Conservation (phyloP, 2,113 vertebrate species). For the Aix galericulata region DNA sequence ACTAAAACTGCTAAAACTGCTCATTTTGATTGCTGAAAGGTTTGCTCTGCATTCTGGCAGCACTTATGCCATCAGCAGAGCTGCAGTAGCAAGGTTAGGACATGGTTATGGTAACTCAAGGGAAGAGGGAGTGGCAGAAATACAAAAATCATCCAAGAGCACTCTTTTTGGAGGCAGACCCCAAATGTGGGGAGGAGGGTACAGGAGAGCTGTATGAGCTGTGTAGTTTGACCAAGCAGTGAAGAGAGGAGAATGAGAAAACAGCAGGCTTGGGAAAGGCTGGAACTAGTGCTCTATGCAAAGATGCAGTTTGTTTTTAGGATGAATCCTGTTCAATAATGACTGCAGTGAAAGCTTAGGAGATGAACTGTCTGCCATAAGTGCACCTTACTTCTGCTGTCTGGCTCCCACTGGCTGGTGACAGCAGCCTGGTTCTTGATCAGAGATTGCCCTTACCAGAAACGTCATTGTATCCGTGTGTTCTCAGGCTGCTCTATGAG, state of each 20-base stretch:
- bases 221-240: not conserved
- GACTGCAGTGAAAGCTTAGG: not conserved
- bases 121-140: not conserved
- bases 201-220: not conserved
- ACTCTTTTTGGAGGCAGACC: not conserved
- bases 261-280: not conserved
- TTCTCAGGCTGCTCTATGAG: not conserved
- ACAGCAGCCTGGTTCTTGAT: not conserved
- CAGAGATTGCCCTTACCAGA: not conserved
- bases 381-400: not conserved
- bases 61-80: not conserved
- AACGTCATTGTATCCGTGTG: not conserved
- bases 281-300: not conserved
- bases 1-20: not conserved
- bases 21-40: not conserved
- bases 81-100: not conserved
- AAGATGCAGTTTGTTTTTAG: not conserved
- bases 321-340: not conserved
- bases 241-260: not conserved
- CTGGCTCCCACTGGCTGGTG: not conserved
- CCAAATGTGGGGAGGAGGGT: not conserved
- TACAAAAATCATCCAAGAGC: not conserved
- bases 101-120: not conserved
- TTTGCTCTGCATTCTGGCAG: not conserved
- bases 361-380: not conserved